phyloP scores from a whole-genome alignment of 92 coral and sea anemone species.

The Zoanthus gigantus region DNA sequence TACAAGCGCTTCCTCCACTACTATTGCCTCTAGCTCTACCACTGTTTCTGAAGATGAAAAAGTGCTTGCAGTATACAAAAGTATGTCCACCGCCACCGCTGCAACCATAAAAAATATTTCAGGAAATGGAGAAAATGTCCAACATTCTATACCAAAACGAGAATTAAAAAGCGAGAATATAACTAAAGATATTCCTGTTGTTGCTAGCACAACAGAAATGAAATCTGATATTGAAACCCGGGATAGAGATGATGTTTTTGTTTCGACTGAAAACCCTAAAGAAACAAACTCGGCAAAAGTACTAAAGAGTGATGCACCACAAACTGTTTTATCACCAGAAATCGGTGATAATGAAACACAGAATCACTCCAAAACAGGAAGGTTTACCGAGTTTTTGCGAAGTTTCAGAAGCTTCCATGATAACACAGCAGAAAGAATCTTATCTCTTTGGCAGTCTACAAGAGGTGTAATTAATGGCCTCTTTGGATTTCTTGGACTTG shows the following conservation, averaged over 20 bases:
- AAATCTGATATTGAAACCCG: not conserved
- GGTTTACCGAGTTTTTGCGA: constrained; percentile 25
- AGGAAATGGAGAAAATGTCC: constrained; percentile 9
- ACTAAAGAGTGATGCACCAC: not conserved
- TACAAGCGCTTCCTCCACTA: too few species aligned
- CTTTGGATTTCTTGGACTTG: constrained; percentile 18
- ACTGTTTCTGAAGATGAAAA: not conserved
- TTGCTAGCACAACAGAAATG: not conserved
- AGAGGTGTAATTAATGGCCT: not conserved
- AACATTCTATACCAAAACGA: not conserved
- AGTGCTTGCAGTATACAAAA: not conserved
- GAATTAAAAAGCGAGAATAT: not conserved
- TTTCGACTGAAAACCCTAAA: not conserved
- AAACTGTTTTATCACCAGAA: not conserved
- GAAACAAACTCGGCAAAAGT: not conserved
- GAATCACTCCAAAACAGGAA: constrained; percentile 16
- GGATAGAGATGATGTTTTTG: not conserved
- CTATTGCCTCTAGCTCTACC: too few species aligned
- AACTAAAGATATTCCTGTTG: not conserved
- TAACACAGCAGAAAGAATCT: constrained; percentile 1
- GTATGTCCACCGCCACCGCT: not conserved
- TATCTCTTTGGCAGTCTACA: constrained; percentile 17
- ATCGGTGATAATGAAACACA: not conserved
- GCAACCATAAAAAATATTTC: not conserved
- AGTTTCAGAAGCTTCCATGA: constrained; percentile 20